Base-by-base conservation (phyloP, 2,797 vertebrate species). In the Novumbra hubbsi region DNA sequence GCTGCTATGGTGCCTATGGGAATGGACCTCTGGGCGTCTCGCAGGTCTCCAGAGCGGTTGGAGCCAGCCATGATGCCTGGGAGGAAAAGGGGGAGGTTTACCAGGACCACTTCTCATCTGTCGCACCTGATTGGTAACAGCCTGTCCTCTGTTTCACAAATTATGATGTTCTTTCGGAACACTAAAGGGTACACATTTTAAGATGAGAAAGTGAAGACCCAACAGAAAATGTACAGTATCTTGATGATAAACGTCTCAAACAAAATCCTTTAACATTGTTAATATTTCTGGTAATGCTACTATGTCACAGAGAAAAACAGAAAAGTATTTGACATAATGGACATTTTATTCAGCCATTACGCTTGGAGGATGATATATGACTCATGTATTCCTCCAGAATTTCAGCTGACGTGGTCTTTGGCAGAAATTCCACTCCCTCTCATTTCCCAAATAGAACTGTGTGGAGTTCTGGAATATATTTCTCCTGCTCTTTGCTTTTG, bases 41-140 rank as follows among this genome's bases (percentile, higher is more conserved):
- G 93, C 73, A 99, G 92, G 82, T 99, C 98, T 80, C 98, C 98
- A 0, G 98, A 99, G 72, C 98, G 94, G 89, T 99, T 99, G 64
- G 98, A 99, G 12, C 98, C 97, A 2, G 98, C 98, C 98, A 99
- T 99, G 86, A 99, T 99, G 70, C 97, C 98, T 99, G 86, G 3
- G 27, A 76, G 21, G 68, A 15, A 72, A 27, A 67, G 14, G 62
- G 57, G 28, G 15, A 32, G 30, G 6, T 27, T 30, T 9, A 60
- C 21, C 21, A 57, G 2, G 55, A 57, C 11, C 21, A 11, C 11
- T 60, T 60, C 55, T 24, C 55, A 60, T 60, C 55, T 12, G 24
- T 60, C 55, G 24, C 55, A 60, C 55, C 21, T 57, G n/a, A 24
- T 57, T n/a, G 21, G 55, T 57, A 57, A 57, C 3, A 21, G 55